These are phyloP conservation scores for Camponotus floridanus DNA, from an alignment of 1,140 invertebrate species.

Conservation along the genomic window DNA sequence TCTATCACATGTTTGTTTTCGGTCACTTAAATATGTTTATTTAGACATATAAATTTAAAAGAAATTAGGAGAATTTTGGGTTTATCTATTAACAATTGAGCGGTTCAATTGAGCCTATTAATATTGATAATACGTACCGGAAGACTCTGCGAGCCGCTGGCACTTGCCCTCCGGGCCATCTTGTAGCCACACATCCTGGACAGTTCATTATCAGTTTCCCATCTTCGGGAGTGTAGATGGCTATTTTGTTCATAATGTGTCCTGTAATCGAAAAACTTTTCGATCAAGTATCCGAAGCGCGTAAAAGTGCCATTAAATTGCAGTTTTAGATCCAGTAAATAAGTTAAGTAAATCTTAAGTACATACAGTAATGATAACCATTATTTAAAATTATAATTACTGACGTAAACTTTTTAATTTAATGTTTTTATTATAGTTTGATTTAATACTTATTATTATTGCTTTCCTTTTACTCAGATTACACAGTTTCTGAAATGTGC, in stretches of 20 bases:
- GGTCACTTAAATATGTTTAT: background rate
- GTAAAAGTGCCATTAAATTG: background rate
- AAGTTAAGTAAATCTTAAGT: background rate
- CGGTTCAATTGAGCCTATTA: background rate
- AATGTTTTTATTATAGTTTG: background rate
- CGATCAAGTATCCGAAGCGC: background rate
- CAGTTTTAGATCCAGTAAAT: background rate
- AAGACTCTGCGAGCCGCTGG: conserved; percentile 91
- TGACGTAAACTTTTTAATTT: background rate
- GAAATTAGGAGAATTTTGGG: background rate
- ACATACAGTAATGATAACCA: background rate
- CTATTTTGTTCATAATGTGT: conserved; percentile 89
- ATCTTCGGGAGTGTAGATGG: conserved; percentile 91
- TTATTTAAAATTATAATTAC: conserved; percentile 9
- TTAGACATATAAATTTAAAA: background rate
- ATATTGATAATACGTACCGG: conserved; percentile 73
- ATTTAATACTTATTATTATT: background rate
- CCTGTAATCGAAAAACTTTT: conserved; percentile 86
- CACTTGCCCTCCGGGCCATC: conserved; percentile 92
- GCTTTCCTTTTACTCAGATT: background rate
- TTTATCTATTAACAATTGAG: background rate
- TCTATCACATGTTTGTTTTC: background rate
- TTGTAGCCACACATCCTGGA: conserved; percentile 89
- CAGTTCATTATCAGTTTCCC: conserved; percentile 90
- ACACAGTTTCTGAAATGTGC: background rate